Evolutionary conservation across 2,888 invertebrate genomes (phyloP).

Genomic region (Gandaritis pyraliata): DNA sequence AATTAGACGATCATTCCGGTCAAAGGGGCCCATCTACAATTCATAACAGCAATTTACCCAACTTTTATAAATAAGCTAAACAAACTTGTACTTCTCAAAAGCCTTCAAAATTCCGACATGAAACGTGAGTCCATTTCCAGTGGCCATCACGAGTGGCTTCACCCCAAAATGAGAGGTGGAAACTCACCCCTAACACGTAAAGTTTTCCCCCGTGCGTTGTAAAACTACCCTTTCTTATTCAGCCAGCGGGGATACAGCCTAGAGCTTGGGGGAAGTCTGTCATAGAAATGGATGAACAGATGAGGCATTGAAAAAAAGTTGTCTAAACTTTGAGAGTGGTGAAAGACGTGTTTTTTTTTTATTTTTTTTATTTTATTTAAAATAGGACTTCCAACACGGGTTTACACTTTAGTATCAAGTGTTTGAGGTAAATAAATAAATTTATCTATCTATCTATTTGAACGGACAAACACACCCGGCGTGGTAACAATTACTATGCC

Average conservation of each 20-base stretch:
- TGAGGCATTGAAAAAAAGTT: not conserved
- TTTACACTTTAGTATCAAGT: too few relatives aligned
- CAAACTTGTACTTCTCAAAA: conserved; percentile 31
- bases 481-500: too few relatives aligned
- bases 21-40: not conserved
- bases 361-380: too few relatives aligned
- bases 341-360: too few relatives aligned
- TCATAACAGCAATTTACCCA: conserved; percentile 17
- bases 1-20: too few relatives aligned
- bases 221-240: conserved; percentile 79
- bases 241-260: conserved; percentile 64
- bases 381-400: too few relatives aligned
- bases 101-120: conserved; percentile 38
- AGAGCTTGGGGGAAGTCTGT: conserved; percentile 63
- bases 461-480: too few relatives aligned
- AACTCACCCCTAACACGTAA: conserved; percentile 63
- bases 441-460: too few relatives aligned
- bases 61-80: conserved; percentile 21
- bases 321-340: too few relatives aligned
- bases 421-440: too few relatives aligned
- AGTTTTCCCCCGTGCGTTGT: conserved; percentile 79
- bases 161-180: conserved; percentile 68
- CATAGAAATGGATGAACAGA: conserved; percentile 48
- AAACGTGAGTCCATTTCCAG: conserved; percentile 43
- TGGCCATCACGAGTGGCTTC: conserved; percentile 54